Evolutionary conservation across 2,113 vertebrate species (phyloP), one percentile per base, ranked within the genome.

Genomic region (Suncus etruscus): DNA sequence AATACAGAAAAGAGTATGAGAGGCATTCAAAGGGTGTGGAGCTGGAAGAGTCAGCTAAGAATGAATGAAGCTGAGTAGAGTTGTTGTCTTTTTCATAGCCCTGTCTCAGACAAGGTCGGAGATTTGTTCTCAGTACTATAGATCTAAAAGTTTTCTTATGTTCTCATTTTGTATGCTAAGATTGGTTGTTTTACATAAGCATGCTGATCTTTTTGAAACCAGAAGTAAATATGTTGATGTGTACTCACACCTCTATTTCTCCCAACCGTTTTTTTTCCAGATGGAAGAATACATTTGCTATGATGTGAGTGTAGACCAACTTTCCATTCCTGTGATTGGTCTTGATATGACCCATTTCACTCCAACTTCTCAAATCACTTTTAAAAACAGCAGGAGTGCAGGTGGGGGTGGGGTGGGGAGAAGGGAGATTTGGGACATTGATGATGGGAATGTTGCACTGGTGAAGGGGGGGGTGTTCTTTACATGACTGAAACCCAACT

Each of bases 311-410:
- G 31, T 48, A 24, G 27, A 89, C 74, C 0, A 86, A 69, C 9
- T 83, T 90, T 83, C 50, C 25, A 32, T 63, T 75, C 91, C 50
- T 72, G 31, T 63, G 66, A 63, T 69, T 79, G 80, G 86, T 83
- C 72, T 95, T 68, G n/a, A 54, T 79, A 74, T 63, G 25, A 92
- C 66, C 73, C 48, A 87, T 74, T 92, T 79, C 39, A 89, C 81
- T 39, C 51, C 93, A 94, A 75, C 83, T 93, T 88, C 94, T 94
- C 83, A 87, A 86, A 90, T 90, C 54, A 3, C 32, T 65, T 90
- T 92, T 90, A 39, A 39, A 39, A 39, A 39, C 39, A 39, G 39
- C 39, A 39, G 39, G 39, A 39, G 39, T 39, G 39, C 39, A 39
- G 39, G 39, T 39, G 39, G 39, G 39, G 39, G 39, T 39, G 39